Conservation (phyloP, 2,113 vertebrate species). For the Eurystomus gularis region DNA sequence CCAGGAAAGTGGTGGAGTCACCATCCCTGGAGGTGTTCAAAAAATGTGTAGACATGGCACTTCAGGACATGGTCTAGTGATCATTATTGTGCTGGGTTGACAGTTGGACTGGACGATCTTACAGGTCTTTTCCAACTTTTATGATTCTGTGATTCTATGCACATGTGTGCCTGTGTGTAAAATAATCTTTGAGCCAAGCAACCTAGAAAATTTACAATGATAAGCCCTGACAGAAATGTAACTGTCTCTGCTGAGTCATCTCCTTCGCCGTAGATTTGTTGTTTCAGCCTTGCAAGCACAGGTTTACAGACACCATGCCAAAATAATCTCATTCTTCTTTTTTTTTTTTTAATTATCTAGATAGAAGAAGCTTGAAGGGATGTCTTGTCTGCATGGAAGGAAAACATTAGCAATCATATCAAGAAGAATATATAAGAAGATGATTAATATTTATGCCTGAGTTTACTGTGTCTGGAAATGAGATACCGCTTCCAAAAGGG, state of each 20-base stretch:
- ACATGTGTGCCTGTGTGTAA: background rate
- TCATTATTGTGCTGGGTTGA: too few species aligned
- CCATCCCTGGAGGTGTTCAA: too few species aligned
- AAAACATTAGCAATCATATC: background rate
- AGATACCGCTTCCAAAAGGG: background rate
- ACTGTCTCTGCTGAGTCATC: background rate
- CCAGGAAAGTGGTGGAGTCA: too few species aligned
- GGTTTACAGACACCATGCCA: background rate
- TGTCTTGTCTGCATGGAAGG: background rate
- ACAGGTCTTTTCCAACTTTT: too few species aligned
- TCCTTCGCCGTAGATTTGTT: background rate
- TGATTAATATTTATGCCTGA: background rate
- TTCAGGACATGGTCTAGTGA: too few species aligned
- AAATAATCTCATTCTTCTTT: background rate
- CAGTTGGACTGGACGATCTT: too few species aligned
- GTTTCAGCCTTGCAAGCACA: constrained; percentile 27
- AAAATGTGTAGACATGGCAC: too few species aligned
- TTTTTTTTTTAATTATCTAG: background rate
- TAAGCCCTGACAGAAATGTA: constrained; percentile 15
- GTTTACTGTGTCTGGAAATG: background rate
- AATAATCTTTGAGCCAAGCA: background rate
- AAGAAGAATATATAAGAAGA: background rate
- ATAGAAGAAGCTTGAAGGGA: background rate
- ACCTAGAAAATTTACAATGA: constrained; percentile 8
- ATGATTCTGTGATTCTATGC: too few species aligned